Evolutionary conservation across 1,140 invertebrate species (phyloP).

Genomic region (Hypsibius dujardini): DNA sequence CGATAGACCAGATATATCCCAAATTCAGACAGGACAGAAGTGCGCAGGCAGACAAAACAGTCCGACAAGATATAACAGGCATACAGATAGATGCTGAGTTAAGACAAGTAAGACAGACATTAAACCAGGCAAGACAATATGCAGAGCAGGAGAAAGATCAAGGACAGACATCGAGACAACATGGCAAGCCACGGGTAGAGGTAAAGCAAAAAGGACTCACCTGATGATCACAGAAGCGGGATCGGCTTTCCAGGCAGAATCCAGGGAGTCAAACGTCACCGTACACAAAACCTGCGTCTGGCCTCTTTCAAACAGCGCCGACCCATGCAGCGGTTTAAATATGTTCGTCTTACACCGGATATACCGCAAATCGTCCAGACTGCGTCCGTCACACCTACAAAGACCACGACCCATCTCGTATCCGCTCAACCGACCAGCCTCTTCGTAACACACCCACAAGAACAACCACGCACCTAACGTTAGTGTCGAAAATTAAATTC

Average conservation of each 20-base stretch:
- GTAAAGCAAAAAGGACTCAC: slow-evolving; percentile 31
- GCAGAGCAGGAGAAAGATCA: too few relatives aligned
- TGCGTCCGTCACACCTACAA: slow-evolving; percentile 69
- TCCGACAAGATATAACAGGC: too few relatives aligned
- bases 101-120: too few relatives aligned
- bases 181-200: too few relatives aligned
- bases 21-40: too few relatives aligned
- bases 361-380: slow-evolving; percentile 51
- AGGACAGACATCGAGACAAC: too few relatives aligned
- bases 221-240: slow-evolving; percentile 66
- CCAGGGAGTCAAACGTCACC: slow-evolving; percentile 77
- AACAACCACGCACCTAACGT: slow-evolving; percentile 35
- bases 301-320: slow-evolving; percentile 84
- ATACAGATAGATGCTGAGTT: too few relatives aligned
- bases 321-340: slow-evolving; percentile 80
- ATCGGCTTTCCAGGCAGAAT: slow-evolving; percentile 75
- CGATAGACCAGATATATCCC: too few relatives aligned
- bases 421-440: too few relatives aligned
- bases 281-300: slow-evolving; percentile 93
- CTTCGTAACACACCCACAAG: too few relatives aligned
- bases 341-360: slow-evolving; percentile 68
- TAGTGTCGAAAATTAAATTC: slow-evolving; percentile 42
- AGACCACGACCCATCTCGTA: slow-evolving; percentile 14
- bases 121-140: too few relatives aligned
- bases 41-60: too few relatives aligned